Base-by-base conservation (phyloP, 2,113 vertebrate genomes). In the Triplophysa rosa region DNA sequence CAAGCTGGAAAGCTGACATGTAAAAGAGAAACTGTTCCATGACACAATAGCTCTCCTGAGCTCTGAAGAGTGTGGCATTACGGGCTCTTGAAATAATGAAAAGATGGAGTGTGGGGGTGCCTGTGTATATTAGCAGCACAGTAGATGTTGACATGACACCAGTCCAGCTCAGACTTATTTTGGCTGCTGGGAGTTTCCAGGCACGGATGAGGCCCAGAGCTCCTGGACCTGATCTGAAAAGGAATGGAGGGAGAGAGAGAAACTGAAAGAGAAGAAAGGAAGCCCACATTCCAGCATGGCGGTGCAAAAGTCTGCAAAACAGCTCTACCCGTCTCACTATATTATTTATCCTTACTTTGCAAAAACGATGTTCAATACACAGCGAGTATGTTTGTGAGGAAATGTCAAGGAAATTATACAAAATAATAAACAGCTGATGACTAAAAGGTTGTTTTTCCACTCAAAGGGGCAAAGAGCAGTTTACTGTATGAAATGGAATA, bases 301-400 rank as follows among this genome's bases (percentile, higher is more conserved):
- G 49, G 33, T 83, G 79, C 79, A 80, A 67, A 62, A 72, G 78
- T 84, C 82, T 77, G 78, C 73, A 21, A 63, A 80, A 80, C n/a
- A 83, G 81, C 81, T 79, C 81, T 78, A 59, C 77, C 45, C 71
- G 56, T 8, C 45, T 23, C 23, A 21, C 68, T 74, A 73, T 33
- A 37, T 42, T 69, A 29, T 13, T 37, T 7, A 37, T 37, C 33
- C 2, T 9, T 40, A 83, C 78, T 37, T 13, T 62, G 21, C 37
- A 58, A 54, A 13, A 63, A 78, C 42, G 42, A 74, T 24, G 12
- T 69, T 75, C 19, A 54, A 19, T 78, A 45, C 33, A 54, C 23
- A 62, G 26, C 2, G 2, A 42, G 16, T 21, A 59, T 26, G 66
- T 63, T 71, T 67, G 70, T 58, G 23, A 17, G 45, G 54, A 63